Conservation (phyloP, 1,140 invertebrate species). For the Platyscapa corneri region DNA sequence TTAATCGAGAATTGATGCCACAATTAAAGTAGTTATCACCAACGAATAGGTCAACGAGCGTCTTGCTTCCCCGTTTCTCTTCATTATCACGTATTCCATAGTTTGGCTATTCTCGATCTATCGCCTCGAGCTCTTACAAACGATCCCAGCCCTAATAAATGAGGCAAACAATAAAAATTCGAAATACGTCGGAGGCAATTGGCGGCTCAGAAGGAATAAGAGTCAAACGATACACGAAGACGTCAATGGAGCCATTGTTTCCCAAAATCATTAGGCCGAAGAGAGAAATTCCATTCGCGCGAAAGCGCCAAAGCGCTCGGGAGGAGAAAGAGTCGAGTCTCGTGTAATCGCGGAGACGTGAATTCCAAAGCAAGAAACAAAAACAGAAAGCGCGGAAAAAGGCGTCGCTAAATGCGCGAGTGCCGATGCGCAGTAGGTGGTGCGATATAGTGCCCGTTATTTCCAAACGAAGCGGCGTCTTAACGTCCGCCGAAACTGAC, state of each 20-base stretch:
- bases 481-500: not conserved
- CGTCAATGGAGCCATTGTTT: not conserved
- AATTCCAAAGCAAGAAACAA: not conserved
- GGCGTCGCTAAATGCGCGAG: not conserved
- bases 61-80: not conserved
- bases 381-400: no score
- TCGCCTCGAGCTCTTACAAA: not conserved
- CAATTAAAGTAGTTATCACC: not conserved
- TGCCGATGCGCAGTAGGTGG: slow-evolving; percentile 13
- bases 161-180: not conserved
- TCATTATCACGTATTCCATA: not conserved
- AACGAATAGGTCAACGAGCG: not conserved
- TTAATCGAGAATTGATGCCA: not conserved
- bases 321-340: not conserved
- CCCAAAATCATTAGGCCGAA: not conserved
- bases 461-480: not conserved
- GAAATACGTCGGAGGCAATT: not conserved
- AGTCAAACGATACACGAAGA: not conserved
- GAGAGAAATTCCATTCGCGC: no score
- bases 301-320: not conserved
- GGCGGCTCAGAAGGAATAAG: not conserved
- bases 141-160: not conserved
- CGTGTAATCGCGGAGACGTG: not conserved
- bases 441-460: not conserved
- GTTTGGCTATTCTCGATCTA: not conserved